Evolutionary conservation across 2,797 vertebrate genomes (phyloP).

Genomic region (Danio albolineatus): DNA sequence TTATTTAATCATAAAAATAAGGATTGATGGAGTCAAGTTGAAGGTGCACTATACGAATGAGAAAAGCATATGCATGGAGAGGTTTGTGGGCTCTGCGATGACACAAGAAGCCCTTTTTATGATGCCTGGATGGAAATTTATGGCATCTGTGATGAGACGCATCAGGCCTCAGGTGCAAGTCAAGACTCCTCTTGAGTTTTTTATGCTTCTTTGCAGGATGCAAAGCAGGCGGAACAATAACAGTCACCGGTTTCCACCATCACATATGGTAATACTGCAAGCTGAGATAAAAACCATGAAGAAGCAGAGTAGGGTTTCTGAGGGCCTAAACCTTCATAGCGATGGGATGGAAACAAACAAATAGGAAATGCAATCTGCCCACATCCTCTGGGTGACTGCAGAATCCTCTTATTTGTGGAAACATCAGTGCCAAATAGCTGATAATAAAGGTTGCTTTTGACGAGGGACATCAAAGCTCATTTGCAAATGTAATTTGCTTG

Average conservation of each 20-base stretch:
- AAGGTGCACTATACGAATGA: background rate
- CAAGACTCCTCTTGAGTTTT: constrained; percentile 17
- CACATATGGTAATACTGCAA: background rate
- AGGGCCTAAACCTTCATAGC: constrained; percentile 7
- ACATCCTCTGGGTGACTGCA: constrained; percentile 7
- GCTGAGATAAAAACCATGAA: constrained; percentile 11
- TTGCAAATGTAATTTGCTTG: constrained; percentile 47
- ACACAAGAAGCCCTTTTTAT: constrained; percentile 7
- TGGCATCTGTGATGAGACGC: constrained; percentile 28
- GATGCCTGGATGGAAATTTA: constrained; percentile 31
- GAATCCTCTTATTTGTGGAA: constrained; percentile 29
- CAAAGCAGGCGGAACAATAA: background rate
- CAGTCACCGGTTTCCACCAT: background rate
- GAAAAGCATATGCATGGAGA: constrained; percentile 25
- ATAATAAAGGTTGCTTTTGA: constrained; percentile 44
- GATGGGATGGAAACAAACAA: constrained; percentile 2
- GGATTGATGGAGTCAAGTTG: constrained; percentile 18
- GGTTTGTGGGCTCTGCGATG: background rate
- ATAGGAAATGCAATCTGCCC: constrained; percentile 12
- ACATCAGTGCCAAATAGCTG: constrained; percentile 9
- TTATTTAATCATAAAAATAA: constrained; percentile 39
- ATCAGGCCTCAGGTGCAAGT: constrained; percentile 34
- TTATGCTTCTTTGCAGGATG: background rate
- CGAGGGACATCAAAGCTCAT: constrained; percentile 31
- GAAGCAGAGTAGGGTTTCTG: background rate